Evolutionary conservation across 1,140 invertebrate species (phyloP), one percentile per base, ranked within the genome.

Genomic region (Dreissena polymorpha): DNA sequence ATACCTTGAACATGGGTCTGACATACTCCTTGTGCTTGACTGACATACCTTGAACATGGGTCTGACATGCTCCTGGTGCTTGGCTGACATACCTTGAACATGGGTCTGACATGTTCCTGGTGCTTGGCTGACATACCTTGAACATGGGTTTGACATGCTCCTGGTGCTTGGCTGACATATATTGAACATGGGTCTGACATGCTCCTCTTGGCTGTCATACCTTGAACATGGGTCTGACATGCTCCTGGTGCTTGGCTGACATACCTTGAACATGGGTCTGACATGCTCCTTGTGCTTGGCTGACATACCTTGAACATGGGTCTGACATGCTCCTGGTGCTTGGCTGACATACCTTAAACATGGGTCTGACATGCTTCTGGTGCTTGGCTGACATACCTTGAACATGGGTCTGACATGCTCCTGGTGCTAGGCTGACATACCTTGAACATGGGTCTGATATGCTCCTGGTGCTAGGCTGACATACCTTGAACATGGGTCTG

Each of bases 81-180:
- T 99, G 0, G 99, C 99, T 39, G 96, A 97, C 6, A 98, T 99
- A 95, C 94, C 93, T 96, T 95, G 91, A 99, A 99, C 99, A 99
- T 99, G 0, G 99, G 99, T 73, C 97, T 94, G 14, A 99, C 98
- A 93, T 99, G 98, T 92, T 99, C 98, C 64, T 98, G 94, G 93
- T 99, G 98, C 92, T 98, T 99, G 0, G 99, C 99, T 39, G 96
- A 97, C 6, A 98, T 99, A 95, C 94, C 93, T 96, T 95, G 91
- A 99, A 99, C 99, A 99, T 99, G 0, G 99, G 99, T 73, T 97
- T 94, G 14, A 99, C 98, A 93, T 99, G 98, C 92, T 99, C 98
- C 64, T 98, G 94, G 93, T 99, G 98, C 92, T 98, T 99, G 0
- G 99, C 99, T 39, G 96, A 97, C 6, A 98, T 99, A 95, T 94